phyloP scores from a whole-genome alignment of 1,140 invertebrate species.

The Coptotermes formosanus region DNA sequence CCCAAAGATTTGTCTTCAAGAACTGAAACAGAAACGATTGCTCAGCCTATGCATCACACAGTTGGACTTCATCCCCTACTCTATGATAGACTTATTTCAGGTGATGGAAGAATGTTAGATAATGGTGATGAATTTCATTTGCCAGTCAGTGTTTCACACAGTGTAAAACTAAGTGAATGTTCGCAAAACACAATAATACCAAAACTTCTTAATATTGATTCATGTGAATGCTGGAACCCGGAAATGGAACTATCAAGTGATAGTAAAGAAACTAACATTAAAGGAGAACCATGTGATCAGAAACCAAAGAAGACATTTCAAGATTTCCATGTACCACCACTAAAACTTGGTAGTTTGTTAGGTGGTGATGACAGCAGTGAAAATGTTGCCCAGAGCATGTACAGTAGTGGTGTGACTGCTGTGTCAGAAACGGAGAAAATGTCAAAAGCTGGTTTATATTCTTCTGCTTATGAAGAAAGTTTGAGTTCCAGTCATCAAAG shows the following conservation, averaged over 20 bases:
- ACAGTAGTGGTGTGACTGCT: background rate
- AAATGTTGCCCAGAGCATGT: background rate
- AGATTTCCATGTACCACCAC: conserved; percentile 9
- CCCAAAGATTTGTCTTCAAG: no score
- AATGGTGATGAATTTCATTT: no score
- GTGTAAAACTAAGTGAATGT: no score
- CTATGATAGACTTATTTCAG: no score
- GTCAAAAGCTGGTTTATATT: background rate
- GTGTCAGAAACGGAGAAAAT: background rate
- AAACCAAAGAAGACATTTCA: background rate
- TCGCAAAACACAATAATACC: background rate
- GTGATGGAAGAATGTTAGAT: no score
- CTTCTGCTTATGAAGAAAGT: background rate
- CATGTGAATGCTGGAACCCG: background rate
- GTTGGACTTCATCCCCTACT: no score
- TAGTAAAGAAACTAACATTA: background rate
- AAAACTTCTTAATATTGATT: background rate
- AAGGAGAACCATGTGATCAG: background rate
- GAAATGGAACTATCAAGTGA: background rate
- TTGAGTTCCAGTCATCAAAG: background rate
- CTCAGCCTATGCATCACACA: no score
- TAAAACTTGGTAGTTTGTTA: background rate
- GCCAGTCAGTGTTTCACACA: no score
- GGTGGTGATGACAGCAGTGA: background rate
- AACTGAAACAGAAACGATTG: no score